Conservation (phyloP, 2,797 vertebrate species). For the Sylvilagus floridanus region DNA sequence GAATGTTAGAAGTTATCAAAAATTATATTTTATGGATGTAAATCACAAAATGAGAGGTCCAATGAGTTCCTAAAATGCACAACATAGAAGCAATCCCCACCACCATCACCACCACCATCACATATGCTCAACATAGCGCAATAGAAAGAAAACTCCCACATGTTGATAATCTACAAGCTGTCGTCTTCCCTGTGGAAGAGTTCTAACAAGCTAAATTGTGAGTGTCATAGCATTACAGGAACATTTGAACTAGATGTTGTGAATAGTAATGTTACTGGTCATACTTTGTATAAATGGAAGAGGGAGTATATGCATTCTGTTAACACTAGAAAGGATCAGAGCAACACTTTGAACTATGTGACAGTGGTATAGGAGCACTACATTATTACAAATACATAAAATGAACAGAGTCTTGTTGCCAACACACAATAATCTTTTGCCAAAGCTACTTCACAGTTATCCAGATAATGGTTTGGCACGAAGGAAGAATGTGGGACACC, state of each 20-base stretch:
- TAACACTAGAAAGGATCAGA: not conserved
- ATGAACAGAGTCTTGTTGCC: not conserved
- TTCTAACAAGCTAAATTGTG: not conserved
- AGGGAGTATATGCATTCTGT: not conserved
- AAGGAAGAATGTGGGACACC: not conserved
- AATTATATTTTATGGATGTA: not conserved
- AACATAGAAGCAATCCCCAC: not conserved
- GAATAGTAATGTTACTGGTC: not conserved
- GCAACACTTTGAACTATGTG: not conserved
- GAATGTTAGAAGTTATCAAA: not conserved
- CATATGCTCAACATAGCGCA: not conserved
- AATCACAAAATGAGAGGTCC: not conserved
- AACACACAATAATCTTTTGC: not conserved
- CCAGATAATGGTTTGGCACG: not conserved
- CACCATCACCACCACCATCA: not conserved
- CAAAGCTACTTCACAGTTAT: not conserved
- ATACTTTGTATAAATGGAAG: not conserved
- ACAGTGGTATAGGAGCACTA: not conserved
- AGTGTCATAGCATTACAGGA: not conserved
- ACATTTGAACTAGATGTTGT: not conserved
- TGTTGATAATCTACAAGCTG: not conserved
- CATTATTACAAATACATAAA: not conserved
- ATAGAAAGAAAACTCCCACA: not conserved
- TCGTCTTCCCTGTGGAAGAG: not conserved
- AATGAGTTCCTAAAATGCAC: not conserved